These are phyloP conservation scores for Phymastichus coffea DNA, from an alignment of 1,140 invertebrate genomes.

Conservation along the genomic window DNA sequence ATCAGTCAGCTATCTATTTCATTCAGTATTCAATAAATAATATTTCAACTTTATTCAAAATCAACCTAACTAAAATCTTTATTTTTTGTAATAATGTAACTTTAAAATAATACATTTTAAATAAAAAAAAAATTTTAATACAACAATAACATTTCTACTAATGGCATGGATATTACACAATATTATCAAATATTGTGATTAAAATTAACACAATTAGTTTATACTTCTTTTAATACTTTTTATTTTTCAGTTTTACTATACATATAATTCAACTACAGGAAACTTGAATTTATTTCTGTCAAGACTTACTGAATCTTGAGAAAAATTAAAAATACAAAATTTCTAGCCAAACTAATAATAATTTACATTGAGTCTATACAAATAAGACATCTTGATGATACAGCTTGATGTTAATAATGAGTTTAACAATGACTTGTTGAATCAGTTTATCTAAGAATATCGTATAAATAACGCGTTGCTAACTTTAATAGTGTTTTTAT, in stretches of 20 bases:
- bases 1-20: too few species aligned
- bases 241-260: slow-evolving; percentile 13
- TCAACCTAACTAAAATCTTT: too few species aligned
- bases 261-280: slow-evolving; percentile 3
- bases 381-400: too few species aligned
- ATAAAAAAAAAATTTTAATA: too few species aligned
- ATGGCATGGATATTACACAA: too few species aligned
- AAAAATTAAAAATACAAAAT: neutral
- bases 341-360: slow-evolving; percentile 14
- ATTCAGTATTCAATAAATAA: too few species aligned
- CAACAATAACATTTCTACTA: too few species aligned
- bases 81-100: too few species aligned
- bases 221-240: slow-evolving; percentile 14
- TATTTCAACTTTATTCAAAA: too few species aligned
- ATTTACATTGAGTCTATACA: slow-evolving; percentile 8
- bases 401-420: slow-evolving; percentile 10
- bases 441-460: slow-evolving; percentile 2
- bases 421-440: slow-evolving; percentile 9
- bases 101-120: too few species aligned
- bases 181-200: too few species aligned
- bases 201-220: neutral
- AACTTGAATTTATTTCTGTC: slow-evolving; percentile 9
- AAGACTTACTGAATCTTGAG: slow-evolving; percentile 2
- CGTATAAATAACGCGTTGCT: slow-evolving; percentile 11
- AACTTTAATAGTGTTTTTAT: neutral